A percentile compares a stretch with the other conserved stretches of the same genome.
These are phyloP conservation scores for Crotalus helleri DNA, from an alignment of 2,113 vertebrate genomes.

Conservation along the genomic window DNA sequence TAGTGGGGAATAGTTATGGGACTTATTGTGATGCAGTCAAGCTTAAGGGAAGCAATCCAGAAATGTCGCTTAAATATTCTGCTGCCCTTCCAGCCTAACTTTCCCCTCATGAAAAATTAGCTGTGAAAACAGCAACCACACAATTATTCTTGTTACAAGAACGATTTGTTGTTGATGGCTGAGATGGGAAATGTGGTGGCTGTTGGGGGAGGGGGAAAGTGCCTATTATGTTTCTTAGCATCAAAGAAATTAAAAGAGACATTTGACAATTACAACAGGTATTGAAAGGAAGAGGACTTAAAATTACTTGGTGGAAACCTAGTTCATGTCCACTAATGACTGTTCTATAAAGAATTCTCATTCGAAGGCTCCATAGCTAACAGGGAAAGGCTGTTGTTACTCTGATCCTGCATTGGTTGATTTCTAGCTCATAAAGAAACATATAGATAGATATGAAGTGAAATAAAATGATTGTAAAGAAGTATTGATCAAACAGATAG, in stretches of 20 bases:
- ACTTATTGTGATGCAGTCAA: background rate
- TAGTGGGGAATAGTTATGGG: background rate
- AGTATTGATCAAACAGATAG: background rate
- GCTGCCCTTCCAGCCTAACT: background rate
- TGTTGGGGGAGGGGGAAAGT: background rate
- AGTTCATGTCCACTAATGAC: background rate
- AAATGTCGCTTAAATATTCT: background rate
- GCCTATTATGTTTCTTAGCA: background rate
- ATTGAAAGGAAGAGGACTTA: background rate
- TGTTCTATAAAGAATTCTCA: background rate
- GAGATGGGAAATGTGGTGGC: background rate
- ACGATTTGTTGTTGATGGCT: background rate
- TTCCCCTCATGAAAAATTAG: background rate
- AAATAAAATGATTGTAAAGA: background rate
- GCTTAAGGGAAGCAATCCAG: background rate
- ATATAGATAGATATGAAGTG: background rate
- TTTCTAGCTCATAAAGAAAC: background rate
- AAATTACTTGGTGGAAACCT: background rate
- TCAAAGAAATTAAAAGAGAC: background rate
- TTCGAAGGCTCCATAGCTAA: background rate
- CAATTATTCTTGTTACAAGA: background rate
- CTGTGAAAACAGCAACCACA: background rate
- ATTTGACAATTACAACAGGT: background rate
- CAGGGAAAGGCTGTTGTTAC: background rate
- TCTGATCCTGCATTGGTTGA: background rate